Conservation (phyloP, 2,113 vertebrate genomes). For the Nycticryphes semicollaris region DNA sequence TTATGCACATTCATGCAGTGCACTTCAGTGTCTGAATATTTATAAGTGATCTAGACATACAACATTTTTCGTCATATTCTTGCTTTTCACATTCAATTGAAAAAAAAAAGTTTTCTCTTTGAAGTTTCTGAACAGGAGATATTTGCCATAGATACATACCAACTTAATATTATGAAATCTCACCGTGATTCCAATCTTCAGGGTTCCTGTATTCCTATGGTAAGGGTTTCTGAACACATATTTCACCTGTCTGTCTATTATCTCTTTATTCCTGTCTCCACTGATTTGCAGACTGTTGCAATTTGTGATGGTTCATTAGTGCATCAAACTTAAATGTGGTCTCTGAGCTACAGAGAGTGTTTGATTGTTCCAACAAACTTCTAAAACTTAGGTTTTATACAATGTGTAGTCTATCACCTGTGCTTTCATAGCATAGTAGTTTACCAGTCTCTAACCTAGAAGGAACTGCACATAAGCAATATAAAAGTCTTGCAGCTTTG, state of each 20-base stretch:
- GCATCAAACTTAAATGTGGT: neutral
- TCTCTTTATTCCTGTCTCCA: neutral
- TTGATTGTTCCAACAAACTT: neutral
- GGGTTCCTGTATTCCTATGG: neutral
- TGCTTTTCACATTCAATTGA: neutral
- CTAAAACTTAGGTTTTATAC: neutral
- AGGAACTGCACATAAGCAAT: neutral
- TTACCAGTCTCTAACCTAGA: neutral
- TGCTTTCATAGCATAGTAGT: neutral
- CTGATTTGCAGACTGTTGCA: neutral
- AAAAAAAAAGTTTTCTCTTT: neutral
- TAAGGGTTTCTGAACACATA: neutral
- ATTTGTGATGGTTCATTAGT: neutral
- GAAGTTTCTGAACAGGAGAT: neutral
- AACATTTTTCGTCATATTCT: neutral
- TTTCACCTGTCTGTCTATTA: neutral
- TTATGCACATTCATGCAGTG: neutral
- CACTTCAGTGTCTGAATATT: neutral
- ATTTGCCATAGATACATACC: neutral
- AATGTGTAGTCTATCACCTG: neutral
- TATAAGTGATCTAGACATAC: neutral
- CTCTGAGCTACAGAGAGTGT: neutral
- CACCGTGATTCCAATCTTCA: neutral
- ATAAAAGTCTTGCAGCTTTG: neutral
- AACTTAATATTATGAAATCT: neutral